Evolutionary conservation across 2,113 vertebrate species (phyloP).

Genomic region (Regulus satrapa): DNA sequence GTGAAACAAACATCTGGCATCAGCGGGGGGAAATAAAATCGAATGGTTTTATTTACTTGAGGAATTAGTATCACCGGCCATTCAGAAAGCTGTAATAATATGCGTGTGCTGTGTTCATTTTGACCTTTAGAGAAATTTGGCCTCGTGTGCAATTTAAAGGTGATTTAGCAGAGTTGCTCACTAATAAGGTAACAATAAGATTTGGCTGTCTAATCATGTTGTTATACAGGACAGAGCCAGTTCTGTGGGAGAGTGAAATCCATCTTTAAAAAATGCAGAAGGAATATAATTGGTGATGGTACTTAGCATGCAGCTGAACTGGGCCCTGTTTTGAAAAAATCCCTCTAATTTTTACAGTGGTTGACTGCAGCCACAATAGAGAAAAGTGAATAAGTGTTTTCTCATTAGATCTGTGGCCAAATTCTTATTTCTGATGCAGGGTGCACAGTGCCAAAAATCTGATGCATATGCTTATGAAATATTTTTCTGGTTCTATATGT

Average conservation of each 20-base stretch:
- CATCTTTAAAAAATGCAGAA: not conserved
- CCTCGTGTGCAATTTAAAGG: not conserved
- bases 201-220: not conserved
- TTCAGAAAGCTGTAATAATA: not conserved
- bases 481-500: constrained; percentile 35
- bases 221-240: not conserved
- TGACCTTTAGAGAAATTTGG: not conserved
- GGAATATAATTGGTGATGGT: not conserved
- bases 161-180: not conserved
- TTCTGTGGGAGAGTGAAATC: not conserved
- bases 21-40: not conserved
- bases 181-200: not conserved
- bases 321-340: not conserved
- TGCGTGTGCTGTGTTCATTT: not conserved
- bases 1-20: not conserved
- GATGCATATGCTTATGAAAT: constrained; percentile 44
- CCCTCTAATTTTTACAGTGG: not conserved
- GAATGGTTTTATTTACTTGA: not conserved
- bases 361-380: not conserved
- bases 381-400: not conserved
- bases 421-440: constrained; percentile 42
- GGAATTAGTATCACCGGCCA: not conserved
- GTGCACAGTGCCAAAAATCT: constrained; percentile 8
- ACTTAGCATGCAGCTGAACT: not conserved
- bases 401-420: constrained; percentile 6